Percentiles rank a stretch among this genome's conserved stretches.
Evolutionary conservation across 2,113 vertebrate species (phyloP).

Genomic region (Lates calcarifer): DNA sequence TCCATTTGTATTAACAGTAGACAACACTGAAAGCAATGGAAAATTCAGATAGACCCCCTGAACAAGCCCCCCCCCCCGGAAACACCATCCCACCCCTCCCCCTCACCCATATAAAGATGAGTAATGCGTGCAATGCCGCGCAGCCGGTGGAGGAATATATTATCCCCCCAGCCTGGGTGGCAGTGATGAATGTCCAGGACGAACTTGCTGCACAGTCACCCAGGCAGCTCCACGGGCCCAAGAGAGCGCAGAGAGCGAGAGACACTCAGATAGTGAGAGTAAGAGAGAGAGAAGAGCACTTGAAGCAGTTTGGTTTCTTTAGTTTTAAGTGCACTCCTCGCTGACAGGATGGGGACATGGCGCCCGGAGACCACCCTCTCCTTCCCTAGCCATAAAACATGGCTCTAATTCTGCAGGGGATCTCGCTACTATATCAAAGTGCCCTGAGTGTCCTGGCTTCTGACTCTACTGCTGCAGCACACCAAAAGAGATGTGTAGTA

Average conservation of each 20-base stretch:
- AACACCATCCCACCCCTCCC: not conserved
- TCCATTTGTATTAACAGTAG: slow-evolving; percentile 54
- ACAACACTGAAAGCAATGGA: slow-evolving; percentile 56
- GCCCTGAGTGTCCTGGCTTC: slow-evolving; percentile 3
- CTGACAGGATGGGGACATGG: slow-evolving; percentile 53
- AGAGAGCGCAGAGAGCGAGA: slow-evolving; percentile 23
- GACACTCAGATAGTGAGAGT: not conserved
- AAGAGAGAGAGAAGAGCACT: slow-evolving; percentile 17
- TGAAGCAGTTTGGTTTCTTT: slow-evolving; percentile 50
- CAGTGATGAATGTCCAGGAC: slow-evolving; percentile 75
- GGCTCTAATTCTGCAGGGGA: slow-evolving; percentile 36
- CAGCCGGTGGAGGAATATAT: slow-evolving; percentile 68
- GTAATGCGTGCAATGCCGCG: slow-evolving; percentile 55
- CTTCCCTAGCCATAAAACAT: slow-evolving; percentile 19
- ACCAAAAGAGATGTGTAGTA: slow-evolving; percentile 22
- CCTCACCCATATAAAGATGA: slow-evolving; percentile 66
- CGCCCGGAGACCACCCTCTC: slow-evolving; percentile 48
- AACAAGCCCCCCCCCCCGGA: not conserved
- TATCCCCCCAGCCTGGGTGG: slow-evolving; percentile 61
- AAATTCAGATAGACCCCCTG: slow-evolving; percentile 49
- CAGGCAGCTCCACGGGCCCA: slow-evolving; percentile 40
- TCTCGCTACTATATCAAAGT: slow-evolving; percentile 28
- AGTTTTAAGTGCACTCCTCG: slow-evolving; percentile 57
- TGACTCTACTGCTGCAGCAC: slow-evolving; percentile 5
- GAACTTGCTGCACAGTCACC: slow-evolving; percentile 63